Conservation (phyloP, 2,888 invertebrate species). For the Drosophila mayaguana region DNA sequence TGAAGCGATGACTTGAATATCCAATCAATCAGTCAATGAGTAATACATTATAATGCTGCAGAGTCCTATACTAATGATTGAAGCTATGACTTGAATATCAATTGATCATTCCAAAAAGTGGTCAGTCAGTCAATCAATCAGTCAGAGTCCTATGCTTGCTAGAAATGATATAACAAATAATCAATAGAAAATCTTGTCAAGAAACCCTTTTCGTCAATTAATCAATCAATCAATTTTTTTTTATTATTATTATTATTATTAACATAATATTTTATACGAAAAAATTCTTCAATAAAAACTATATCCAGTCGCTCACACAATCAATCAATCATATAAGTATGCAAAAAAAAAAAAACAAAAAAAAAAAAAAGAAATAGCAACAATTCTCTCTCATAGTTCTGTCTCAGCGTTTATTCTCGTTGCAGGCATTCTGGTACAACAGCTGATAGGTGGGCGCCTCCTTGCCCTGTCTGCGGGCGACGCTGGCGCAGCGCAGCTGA, state of each 20-base stretch:
- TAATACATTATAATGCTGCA: neutral
- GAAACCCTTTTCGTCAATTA: neutral
- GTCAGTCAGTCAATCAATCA: no score
- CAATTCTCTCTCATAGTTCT: neutral
- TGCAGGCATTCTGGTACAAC: slow-evolving; percentile 44
- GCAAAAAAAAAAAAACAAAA: neutral
- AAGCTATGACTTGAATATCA: no score
- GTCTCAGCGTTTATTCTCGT: neutral
- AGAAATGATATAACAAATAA: neutral
- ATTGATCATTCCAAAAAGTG: no score
- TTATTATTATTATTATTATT: no score
- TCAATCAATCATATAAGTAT: slow-evolving; percentile 1
- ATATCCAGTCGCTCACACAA: neutral
- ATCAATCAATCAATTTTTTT: neutral
- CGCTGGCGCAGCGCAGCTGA: slow-evolving; percentile 60
- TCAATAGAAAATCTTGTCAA: neutral
- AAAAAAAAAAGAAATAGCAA: neutral
- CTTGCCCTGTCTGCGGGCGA: slow-evolving; percentile 26
- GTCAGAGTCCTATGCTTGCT: no score
- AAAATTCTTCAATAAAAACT: neutral
- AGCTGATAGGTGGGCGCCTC: slow-evolving; percentile 44
- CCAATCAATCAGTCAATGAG: no score
- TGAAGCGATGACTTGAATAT: no score
- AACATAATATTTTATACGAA: neutral
- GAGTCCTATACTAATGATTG: no score